Evolutionary conservation across 2,797 vertebrate species (phyloP).

Genomic region (Anomalospiza imberbis): DNA sequence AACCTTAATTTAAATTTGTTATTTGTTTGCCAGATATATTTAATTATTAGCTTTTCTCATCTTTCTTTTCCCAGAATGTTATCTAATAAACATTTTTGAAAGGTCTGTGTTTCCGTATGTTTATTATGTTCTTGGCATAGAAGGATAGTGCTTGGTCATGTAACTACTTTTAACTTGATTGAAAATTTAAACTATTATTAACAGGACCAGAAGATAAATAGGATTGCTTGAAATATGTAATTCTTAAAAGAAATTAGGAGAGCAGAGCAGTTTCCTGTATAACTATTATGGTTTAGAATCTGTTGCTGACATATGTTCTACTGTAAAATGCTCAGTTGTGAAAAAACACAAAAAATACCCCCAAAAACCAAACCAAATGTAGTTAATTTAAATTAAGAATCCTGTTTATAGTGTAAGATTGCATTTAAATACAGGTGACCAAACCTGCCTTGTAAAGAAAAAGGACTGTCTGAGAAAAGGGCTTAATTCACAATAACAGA

Average conservation of each 20-base stretch:
- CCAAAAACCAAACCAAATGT: background rate
- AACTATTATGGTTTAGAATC: background rate
- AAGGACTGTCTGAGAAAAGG: background rate
- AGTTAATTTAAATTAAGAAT: background rate
- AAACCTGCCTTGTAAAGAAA: background rate
- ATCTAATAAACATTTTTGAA: background rate
- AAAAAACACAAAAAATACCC: background rate
- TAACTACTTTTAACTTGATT: background rate
- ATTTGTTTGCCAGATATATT: background rate
- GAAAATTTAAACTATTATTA: background rate
- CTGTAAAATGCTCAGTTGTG: background rate
- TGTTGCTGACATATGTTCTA: background rate
- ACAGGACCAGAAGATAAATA: background rate
- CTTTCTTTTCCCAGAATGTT: background rate
- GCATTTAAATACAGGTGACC: background rate
- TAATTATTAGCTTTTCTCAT: background rate
- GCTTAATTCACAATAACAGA: background rate
- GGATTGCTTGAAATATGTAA: background rate
- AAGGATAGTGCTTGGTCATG: background rate
- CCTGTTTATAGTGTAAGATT: background rate
- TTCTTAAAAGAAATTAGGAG: background rate
- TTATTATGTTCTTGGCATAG: background rate
- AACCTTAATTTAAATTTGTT: background rate
- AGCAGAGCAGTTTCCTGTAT: background rate
- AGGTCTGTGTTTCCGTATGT: background rate